Base-by-base conservation (phyloP, 2,888 invertebrate genomes). In the Calliphora vomitoria region DNA sequence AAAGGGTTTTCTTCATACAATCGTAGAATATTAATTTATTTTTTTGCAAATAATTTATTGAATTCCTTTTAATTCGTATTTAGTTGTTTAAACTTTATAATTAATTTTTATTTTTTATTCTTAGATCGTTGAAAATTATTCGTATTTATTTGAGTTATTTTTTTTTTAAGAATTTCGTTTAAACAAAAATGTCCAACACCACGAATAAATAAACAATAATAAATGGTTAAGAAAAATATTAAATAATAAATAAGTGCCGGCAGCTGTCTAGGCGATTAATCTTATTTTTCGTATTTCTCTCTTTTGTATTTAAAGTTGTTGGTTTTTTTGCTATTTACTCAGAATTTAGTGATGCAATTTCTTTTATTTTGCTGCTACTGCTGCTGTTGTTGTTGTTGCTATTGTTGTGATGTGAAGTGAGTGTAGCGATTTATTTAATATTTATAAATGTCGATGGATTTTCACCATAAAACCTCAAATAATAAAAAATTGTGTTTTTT, bases 311-410 rank as follows among this genome's bases (percentile, higher is more conserved):
- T 64, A 55, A 41, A 41, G 25, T 60, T 62, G 68, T 69, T 50
- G 18, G 8, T 60, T 44, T 58, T 44, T 44, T 55, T 53, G 66
- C 47, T 35, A 58, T 35, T 50, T 15, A 55, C 11, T 72, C 55
- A 72, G 25, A 25, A 25, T 25, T 25, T 25, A 25, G 83, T 86
- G 82, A 80, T 82, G 85, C 85, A 86, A 80, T 83, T 74, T 58
- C 8, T 55, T 71, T 11, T 79, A 25, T 72, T 74, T 71, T 62
- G 47, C 44, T 75, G 25, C 13, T 62, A 8, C 66, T 62, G 47
- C 44, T 75, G 25, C 13, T 62, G 13, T 20, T 74, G 53, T 58
- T 47, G 50, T 8, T 60, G 47, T 53, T 64, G 53, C 18, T 41
- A 15, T 18, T 44, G 25, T 44, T 38, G 35, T 79, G 15, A 11